Evolutionary conservation across 2,113 vertebrate genomes (phyloP).

Genomic region (Chascanopsetta lugubris): DNA sequence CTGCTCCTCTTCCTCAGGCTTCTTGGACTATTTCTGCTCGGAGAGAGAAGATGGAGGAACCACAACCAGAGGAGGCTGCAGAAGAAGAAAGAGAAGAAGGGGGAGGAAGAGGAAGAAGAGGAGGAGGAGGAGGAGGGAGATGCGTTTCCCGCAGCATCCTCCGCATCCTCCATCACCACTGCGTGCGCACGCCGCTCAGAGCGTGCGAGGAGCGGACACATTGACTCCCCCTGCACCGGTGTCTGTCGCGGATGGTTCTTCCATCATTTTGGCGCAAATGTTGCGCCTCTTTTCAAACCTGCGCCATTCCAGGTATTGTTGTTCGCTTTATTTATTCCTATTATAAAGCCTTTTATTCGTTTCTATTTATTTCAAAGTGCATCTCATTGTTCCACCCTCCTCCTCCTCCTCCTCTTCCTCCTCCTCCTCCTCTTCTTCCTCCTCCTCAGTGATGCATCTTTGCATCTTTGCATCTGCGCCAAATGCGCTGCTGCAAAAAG

Average conservation of each 20-base stretch:
- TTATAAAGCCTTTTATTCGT: no score
- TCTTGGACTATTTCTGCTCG: slow-evolving; percentile 64
- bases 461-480: slow-evolving; percentile 42
- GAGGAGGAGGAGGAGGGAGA: slow-evolving; percentile 37
- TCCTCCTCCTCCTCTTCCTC: no score
- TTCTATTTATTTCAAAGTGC: no score
- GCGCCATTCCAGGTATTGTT: slow-evolving; percentile 61
- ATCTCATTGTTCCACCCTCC: no score
- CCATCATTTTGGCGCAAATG: no score
- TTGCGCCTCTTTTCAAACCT: slow-evolving; percentile 22
- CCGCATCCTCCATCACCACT: slow-evolving; percentile 52
- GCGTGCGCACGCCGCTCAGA: slow-evolving; percentile 5
- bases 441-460: neutral
- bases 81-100: neutral
- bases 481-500: slow-evolving; percentile 29
- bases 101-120: slow-evolving; percentile 9
- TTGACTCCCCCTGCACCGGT: slow-evolving; percentile 7
- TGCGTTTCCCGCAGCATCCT: slow-evolving; percentile 16
- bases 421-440: neutral
- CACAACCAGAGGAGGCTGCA: slow-evolving; percentile 7
- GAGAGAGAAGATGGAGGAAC: slow-evolving; percentile 18
- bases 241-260: slow-evolving; percentile 9
- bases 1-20: slow-evolving; percentile 8
- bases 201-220: slow-evolving; percentile 8
- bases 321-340: slow-evolving; percentile 23